A percentile compares a stretch with the other conserved stretches of the same genome.
phyloP scores from a whole-genome alignment of 2,797 vertebrate species.

The Mastacembelus armatus region DNA sequence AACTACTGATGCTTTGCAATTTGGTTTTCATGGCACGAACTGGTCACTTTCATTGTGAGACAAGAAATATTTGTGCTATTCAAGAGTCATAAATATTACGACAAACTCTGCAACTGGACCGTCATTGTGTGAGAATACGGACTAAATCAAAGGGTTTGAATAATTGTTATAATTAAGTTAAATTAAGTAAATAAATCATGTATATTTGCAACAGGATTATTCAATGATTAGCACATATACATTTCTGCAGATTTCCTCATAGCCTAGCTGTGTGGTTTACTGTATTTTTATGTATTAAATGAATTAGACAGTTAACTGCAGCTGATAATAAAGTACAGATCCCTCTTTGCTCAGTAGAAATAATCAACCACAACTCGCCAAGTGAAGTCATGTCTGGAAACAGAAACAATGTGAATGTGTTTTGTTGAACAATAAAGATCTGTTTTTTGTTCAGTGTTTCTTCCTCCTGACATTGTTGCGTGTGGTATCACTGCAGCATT shows the following conservation, averaged over 20 bases:
- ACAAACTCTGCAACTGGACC: not conserved
- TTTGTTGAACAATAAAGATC: conserved; percentile 35
- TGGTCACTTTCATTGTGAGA: conserved; percentile 13
- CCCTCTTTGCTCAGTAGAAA: conserved; percentile 11
- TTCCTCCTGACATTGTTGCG: conserved; percentile 19
- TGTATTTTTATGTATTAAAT: not conserved
- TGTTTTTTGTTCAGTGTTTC: conserved; percentile 27
- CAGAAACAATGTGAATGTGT: conserved; percentile 43
- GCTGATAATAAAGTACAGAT: conserved; percentile 15
- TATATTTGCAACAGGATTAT: not conserved
- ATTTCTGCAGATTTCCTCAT: not conserved
- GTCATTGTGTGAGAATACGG: not conserved
- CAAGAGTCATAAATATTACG: conserved; percentile 4
- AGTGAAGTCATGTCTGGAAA: conserved; percentile 45
- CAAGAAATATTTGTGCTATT: conserved; percentile 15
- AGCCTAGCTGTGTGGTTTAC: not conserved
- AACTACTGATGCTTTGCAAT: conserved; percentile 26
- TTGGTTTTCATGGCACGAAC: conserved; percentile 7
- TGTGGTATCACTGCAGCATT: conserved; percentile 15
- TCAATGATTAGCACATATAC: not conserved
- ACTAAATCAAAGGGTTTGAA: not conserved
- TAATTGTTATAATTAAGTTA: not conserved
- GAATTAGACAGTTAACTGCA: not conserved
- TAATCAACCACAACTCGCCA: conserved; percentile 22
- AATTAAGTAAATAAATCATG: not conserved